These are phyloP conservation scores for Nemoura dubitans DNA, from an alignment of 2,888 invertebrate genomes.

Conservation along the genomic window DNA sequence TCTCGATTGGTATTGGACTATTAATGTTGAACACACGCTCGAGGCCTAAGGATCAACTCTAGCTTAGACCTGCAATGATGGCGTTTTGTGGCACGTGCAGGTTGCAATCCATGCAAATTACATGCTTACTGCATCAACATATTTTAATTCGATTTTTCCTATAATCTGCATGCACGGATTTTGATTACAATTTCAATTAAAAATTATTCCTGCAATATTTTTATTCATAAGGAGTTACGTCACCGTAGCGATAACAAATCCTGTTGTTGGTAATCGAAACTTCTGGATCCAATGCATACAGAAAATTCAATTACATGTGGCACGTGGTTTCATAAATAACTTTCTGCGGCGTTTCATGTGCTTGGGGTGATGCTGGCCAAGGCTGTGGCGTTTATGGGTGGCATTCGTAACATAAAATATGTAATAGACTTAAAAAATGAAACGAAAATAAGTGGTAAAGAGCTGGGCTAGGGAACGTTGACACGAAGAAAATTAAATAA, in stretches of 20 bases:
- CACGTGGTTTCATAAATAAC: too few species aligned
- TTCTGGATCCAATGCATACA: too few species aligned
- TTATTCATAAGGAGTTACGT: background rate
- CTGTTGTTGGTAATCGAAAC: too few species aligned
- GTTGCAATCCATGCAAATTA: background rate
- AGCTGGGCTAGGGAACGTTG: too few species aligned
- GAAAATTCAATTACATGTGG: too few species aligned
- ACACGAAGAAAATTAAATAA: background rate
- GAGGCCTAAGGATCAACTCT: background rate
- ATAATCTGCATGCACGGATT: background rate
- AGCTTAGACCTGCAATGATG: conserved; percentile 7
- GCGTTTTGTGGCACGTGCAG: background rate
- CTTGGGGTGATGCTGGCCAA: too few species aligned
- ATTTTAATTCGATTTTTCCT: conserved; percentile 7
- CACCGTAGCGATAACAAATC: too few species aligned
- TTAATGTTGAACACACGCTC: background rate
- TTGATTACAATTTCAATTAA: background rate
- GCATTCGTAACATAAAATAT: too few species aligned
- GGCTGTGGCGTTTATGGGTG: too few species aligned
- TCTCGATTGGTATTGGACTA: conserved; percentile 12
- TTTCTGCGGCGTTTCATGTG: too few species aligned
- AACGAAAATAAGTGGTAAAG: too few species aligned
- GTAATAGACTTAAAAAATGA: too few species aligned
- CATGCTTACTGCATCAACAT: background rate
- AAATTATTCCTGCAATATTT: background rate